These are phyloP conservation scores for Acanthopagrus latus DNA, from an alignment of 2,797 vertebrate genomes.

Conservation along the genomic window DNA sequence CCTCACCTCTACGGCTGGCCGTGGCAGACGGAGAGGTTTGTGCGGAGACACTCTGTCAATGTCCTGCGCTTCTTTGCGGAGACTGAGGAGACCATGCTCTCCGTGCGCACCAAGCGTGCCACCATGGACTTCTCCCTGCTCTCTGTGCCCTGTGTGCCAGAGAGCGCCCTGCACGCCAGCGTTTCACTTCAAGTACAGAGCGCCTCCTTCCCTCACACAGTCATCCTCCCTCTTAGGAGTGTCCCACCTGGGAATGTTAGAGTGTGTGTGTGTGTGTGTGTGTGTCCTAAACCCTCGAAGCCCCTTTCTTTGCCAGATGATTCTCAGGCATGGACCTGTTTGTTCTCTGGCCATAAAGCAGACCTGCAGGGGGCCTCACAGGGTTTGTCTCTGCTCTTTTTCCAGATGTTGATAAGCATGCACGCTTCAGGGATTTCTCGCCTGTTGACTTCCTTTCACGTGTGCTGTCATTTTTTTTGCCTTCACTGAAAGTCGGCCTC, in stretches of 20 bases:
- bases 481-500: neutral
- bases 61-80: constrained; percentile 82
- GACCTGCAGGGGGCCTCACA: constrained; percentile 27
- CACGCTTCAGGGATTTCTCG: constrained; percentile 23
- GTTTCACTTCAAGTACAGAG: constrained; percentile 83
- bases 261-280: constrained; percentile 56
- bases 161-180: constrained; percentile 78
- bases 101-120: constrained; percentile 86
- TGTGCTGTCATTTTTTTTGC: constrained; percentile 48
- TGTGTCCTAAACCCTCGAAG: constrained; percentile 34
- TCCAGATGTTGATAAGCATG: constrained; percentile 50
- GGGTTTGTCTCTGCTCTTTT: constrained; percentile 20
- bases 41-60: constrained; percentile 90
- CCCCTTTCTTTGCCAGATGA: constrained; percentile 68
- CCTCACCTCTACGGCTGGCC: constrained; percentile 62
- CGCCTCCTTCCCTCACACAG: constrained; percentile 39
- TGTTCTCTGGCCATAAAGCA: constrained; percentile 44
- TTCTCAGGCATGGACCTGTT: constrained; percentile 42
- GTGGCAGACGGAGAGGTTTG: constrained; percentile 88
- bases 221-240: constrained; percentile 47
- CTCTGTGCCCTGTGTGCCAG: constrained; percentile 84
- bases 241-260: constrained; percentile 69
- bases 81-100: constrained; percentile 82
- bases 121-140: constrained; percentile 95
- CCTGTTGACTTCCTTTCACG: constrained; percentile 15